Base-by-base conservation (phyloP, 2,888 invertebrate species). In the Octodonta nipae region DNA sequence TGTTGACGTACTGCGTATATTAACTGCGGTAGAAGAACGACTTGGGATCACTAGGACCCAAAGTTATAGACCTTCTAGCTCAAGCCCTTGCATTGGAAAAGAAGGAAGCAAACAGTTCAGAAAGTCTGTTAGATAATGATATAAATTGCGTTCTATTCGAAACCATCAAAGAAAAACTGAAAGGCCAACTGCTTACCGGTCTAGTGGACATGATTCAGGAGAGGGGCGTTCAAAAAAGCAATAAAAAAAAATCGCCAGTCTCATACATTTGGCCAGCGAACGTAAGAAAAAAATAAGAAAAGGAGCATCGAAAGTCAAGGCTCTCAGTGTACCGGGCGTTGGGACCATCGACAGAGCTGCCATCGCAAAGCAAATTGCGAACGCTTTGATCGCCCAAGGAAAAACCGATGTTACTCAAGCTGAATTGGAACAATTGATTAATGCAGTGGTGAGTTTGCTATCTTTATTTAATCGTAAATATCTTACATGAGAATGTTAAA, bases 161-260 rank as follows among this genome's bases (percentile, higher is more conserved):
- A 63, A 85, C 85, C 0, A 78, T 80, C 0, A 86, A 85, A 47
- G 87, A 87, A 58, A 87, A 87, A 58, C 63, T 88, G 28, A 83
- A 82, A 57, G 55, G 55, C 3, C 55, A 55, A 26, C 36, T 55
- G 14, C 33, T 52, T 26, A 54, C 55, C 2, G 56, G 55, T 10
- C 41, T 63, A 22, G 68, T 74, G 5, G 68, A 67, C 35, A 62
- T 64, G 30, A 55, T 64, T 41, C 80, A 82, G 40, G 73, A 78
- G 35, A 67, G 70, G 37, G 77, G 85, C 24, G 77, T 78, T 34
- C 78, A 82, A 49, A 70, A 70, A 36, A 80, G 83, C 30, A 75
- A 86, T 39, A 74, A 78, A 52, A n/a, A n/a, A 77, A 81, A 54
- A 78, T 80, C 38, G 84, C 85, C 30, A 71, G 75, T 47, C 61